Base-by-base conservation (phyloP, 2,888 invertebrate species). In the Melieria omissa region DNA sequence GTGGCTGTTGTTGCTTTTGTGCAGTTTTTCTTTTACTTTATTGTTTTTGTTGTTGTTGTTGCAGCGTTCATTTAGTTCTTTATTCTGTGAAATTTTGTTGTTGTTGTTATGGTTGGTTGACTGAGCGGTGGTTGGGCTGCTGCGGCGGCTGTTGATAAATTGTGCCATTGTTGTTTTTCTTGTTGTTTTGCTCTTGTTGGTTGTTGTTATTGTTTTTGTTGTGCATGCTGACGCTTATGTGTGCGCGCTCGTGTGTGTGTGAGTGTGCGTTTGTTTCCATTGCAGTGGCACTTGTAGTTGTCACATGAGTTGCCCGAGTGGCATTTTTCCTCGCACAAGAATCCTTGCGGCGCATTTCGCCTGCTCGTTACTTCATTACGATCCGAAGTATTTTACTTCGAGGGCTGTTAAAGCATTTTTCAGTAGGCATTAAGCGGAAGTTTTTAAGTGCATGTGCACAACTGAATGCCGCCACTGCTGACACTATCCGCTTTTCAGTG, bases 191-290 rank as follows among this genome's bases (percentile, higher is more conserved):
- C 49, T 55, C 29, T 29, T 29, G 29, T 65, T 6, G 9, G 9
- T 58, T 71, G 54, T 63, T 70, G 70, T 16, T 71, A n/a, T 63
- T 65, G 29, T 65, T 60, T 6, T 61, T 49, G 45, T 55, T 67
- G 12, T 41, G 29, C 1, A 63, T 63, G 16, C 47, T 49, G 5
- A 8, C 9, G 16, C 47, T 8, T 12, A n/a, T 29, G 3, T 41
- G 10, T 6, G 58, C 41, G 42, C 8, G 5, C 4, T 42, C 7
- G 41, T 58, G 42, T 41, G 6, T 3, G 6, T 58, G 41, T 49
- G n/a, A n/a, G n/a, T 16, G 16, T 16, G 16, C 1, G 16, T 29
- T 29, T 29, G 29, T 29, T 29, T 29, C 29, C 29, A 29, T 29
- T 29, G 29, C 29, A 29, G 29, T 49, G 49, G 49, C 12, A 2